phyloP scores from a whole-genome alignment of 2,797 vertebrate species.

The Sebastes oblongus region DNA sequence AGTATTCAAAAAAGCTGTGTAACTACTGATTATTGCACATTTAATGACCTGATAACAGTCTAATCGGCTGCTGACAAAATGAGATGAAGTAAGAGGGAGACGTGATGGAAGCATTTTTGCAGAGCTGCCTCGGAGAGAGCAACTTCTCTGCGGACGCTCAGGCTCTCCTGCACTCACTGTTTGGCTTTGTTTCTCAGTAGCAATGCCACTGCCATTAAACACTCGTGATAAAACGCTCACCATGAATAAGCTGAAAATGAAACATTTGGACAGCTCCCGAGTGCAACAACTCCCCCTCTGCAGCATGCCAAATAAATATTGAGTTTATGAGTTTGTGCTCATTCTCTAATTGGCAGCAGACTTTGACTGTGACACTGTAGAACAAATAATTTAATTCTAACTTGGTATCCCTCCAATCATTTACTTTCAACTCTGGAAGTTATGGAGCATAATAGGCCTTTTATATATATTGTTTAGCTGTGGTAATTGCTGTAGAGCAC shows the following conservation, averaged over 20 bases:
- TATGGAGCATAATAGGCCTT: constrained; percentile 24
- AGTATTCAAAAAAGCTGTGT: too few species aligned
- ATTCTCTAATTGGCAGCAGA: constrained; percentile 71
- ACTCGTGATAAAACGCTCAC: constrained; percentile 35
- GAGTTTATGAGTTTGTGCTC: constrained; percentile 70
- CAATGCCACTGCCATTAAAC: neutral
- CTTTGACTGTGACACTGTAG: constrained; percentile 57
- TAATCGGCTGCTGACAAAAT: neutral
- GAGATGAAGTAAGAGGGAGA: neutral
- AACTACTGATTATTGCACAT: too few species aligned
- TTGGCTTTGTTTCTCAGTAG: neutral
- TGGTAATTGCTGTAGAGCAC: constrained; percentile 9
- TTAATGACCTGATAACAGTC: too few species aligned
- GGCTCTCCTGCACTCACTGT: neutral
- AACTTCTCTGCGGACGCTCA: neutral
- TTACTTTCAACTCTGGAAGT: constrained; percentile 31
- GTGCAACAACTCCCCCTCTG: constrained; percentile 24
- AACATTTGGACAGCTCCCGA: constrained; percentile 54
- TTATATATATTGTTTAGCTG: constrained; percentile 18
- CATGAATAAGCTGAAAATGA: constrained; percentile 57
- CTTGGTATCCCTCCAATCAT: constrained; percentile 57
- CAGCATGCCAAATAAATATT: constrained; percentile 59
- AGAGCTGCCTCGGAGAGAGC: neutral
- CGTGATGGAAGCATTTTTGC: neutral
- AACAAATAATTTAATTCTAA: constrained; percentile 64